These are phyloP conservation scores for Anneissia japonica DNA, from an alignment of 35 echinoderm and acorn worm genomes.

Conservation along the genomic window DNA sequence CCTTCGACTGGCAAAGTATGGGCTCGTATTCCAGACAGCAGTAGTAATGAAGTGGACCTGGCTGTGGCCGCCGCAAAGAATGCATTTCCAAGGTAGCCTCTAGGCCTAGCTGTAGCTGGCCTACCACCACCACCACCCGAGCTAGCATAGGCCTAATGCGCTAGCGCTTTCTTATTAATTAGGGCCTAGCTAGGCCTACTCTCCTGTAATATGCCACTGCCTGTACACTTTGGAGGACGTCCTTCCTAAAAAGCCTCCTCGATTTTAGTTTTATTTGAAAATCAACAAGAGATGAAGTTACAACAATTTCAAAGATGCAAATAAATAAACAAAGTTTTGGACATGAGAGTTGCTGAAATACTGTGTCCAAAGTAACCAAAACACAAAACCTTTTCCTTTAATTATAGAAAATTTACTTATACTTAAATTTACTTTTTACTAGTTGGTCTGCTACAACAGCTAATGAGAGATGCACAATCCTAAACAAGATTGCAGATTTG, in stretches of 20 bases:
- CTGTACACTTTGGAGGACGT: neutral
- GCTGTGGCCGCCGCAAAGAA: conserved; percentile 62
- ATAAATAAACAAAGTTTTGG: no score
- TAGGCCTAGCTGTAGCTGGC: neutral
- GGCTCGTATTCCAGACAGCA: conserved; percentile 82
- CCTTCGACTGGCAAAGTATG: conserved; percentile 76
- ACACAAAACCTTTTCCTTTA: no score
- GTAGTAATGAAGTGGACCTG: conserved; percentile 49
- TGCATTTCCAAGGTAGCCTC: conserved; percentile 57
- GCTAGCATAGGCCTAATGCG: neutral
- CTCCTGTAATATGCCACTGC: neutral
- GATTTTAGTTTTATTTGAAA: no score
- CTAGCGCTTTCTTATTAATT: neutral
- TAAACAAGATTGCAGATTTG: conserved; percentile 79
- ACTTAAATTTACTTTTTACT: neutral
- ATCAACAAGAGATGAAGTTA: no score
- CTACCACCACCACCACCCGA: neutral
- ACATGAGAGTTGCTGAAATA: no score
- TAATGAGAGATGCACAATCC: conserved; percentile 38
- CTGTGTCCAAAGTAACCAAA: no score
- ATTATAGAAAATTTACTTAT: no score
- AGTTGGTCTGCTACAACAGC: conserved; percentile 74
- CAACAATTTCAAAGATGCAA: no score
- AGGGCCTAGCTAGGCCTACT: neutral
- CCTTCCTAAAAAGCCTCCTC: neutral